Percentiles rank a stretch among this genome's conserved stretches.
Evolutionary conservation across 2,113 vertebrate genomes (phyloP).

Genomic region (Acanthisitta chloris): DNA sequence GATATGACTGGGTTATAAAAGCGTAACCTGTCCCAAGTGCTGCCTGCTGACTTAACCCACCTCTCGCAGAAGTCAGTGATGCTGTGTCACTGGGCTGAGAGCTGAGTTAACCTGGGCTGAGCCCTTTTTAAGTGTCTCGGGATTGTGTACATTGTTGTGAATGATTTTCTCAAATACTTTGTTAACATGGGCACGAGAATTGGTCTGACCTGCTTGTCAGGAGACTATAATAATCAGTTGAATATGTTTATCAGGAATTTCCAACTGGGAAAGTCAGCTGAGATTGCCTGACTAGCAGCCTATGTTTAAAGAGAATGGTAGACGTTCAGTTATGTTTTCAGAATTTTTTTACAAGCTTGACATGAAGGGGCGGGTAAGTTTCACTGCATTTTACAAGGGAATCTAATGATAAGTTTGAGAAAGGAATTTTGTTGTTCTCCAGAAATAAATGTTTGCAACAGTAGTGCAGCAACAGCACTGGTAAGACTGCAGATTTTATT

Average conservation of each 20-base stretch:
- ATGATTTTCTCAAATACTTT: neutral
- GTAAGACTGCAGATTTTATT: neutral
- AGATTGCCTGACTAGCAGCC: neutral
- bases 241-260: neutral
- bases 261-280: neutral
- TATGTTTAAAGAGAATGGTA: neutral
- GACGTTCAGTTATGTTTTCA: neutral
- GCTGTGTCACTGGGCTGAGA: neutral
- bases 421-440: neutral
- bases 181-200: neutral
- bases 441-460: neutral
- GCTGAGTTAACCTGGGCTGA: neutral
- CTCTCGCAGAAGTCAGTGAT: neutral
- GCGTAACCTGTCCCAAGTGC: neutral
- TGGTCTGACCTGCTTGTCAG: neutral
- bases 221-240: neutral
- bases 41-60: neutral
- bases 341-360: neutral
- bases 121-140: neutral
- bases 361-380: neutral
- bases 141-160: neutral
- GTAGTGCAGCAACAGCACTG: neutral
- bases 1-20: neutral
- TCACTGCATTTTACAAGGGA: neutral
- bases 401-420: neutral